Evolutionary conservation across 2,797 vertebrate species (phyloP), one percentile per base, ranked within the genome.

Genomic region (Gymnothorax reevesii): DNA sequence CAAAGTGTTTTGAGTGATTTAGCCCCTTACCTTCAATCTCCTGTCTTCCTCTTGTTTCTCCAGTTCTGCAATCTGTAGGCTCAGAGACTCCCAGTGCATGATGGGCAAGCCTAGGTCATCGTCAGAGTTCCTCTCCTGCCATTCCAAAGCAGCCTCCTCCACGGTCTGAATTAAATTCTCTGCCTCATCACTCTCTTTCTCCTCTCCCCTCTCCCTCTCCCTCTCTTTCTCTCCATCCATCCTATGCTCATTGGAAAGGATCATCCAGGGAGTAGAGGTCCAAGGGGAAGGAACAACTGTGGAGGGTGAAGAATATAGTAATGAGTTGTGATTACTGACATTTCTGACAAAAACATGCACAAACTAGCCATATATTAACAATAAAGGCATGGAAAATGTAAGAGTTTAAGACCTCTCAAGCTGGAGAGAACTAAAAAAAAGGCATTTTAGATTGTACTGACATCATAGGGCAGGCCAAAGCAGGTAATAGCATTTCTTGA

Each of bases 71-170:
- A 96, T 96, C 33, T 94, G 94, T 82, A 96, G 89, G 85, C 93
- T 95, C 83, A 96, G 92, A 0, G 95, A 96, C 90, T 97, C 96
- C 96, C 96, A 97, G 89, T 97, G 96, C 96, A 97, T 97, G 90
- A 97, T 96, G 91, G 96, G 96, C 86, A 94, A 91, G 57, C 94
- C 94, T 15, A 95, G 88, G n/a, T 94, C 93, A 89, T 95, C 95
- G 17, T 94, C 92, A 0, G 90, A 57, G 2, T 90, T 93, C 84
- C 91, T 90, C 86, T 96, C 94, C 86, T 96, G 94, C 95, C 95
- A 96, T 49, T 91, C 87, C 83, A 94, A 86, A 1, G 93, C 92
- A 0, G 95, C 94, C 0, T 94, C 92, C 52, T 85, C 64, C 54
- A 73, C 54, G 55, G 87, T 69, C 57, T 49, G 80, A 62, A 69